phyloP scores from a whole-genome alignment of 2,888 invertebrate genomes.

The Sepiola atlantica region DNA sequence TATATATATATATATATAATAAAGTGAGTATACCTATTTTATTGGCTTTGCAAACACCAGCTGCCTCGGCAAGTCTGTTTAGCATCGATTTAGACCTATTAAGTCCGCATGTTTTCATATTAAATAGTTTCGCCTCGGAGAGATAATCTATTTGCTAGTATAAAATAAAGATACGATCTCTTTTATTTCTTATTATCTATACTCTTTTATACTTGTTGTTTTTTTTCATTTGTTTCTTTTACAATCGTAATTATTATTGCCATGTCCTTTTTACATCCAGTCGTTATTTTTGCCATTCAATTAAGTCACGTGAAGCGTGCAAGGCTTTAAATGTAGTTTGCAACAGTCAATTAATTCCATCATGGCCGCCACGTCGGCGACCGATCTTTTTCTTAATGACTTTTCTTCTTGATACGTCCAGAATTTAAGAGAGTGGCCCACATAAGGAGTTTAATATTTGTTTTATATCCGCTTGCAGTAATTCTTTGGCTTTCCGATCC shows the following conservation, averaged over 20 bases:
- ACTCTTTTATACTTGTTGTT: neutral
- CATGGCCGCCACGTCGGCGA: neutral
- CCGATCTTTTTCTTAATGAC: neutral
- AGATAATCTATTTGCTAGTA: neutral
- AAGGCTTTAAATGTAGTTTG: neutral
- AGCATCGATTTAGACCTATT: too few relatives aligned
- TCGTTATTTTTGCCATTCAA: neutral
- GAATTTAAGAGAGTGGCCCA: neutral
- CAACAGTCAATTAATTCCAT: neutral
- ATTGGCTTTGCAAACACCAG: too few relatives aligned
- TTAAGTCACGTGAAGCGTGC: neutral
- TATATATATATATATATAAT: too few relatives aligned
- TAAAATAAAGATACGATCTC: neutral
- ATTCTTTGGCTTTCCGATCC: neutral
- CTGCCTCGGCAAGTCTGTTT: too few relatives aligned
- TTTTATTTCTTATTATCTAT: neutral
- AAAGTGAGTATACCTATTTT: too few relatives aligned
- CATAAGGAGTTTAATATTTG: neutral
- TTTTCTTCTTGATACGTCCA: neutral
- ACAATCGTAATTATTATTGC: neutral
- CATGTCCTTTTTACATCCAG: neutral
- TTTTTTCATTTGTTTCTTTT: neutral
- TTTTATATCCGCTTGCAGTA: neutral
- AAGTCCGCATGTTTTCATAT: too few relatives aligned
- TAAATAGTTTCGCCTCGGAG: too few relatives aligned